These are phyloP conservation scores for Tribolium madens DNA, from an alignment of 1,140 invertebrate genomes.

Conservation along the genomic window DNA sequence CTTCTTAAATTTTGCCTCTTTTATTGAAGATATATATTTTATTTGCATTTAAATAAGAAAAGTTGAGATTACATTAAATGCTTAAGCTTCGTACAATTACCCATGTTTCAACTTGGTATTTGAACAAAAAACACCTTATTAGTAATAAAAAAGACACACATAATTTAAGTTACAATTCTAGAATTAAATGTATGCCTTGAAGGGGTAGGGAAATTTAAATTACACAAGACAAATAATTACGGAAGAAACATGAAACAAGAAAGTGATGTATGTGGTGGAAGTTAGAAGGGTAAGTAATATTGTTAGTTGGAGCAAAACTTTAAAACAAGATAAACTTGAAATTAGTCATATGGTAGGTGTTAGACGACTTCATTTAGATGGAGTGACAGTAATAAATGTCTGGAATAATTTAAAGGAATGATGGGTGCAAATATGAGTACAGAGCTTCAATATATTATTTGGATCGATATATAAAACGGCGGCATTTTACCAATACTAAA, in stretches of 20 bases:
- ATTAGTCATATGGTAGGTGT: conserved; percentile 16
- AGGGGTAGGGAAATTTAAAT: conserved; percentile 7
- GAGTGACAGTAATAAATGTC: conserved; percentile 1
- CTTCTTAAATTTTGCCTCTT: conserved; percentile 45
- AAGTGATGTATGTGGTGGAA: conserved; percentile 19
- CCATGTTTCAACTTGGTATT: conserved; percentile 26
- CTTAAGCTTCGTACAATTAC: conserved; percentile 39
- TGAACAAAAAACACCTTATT: conserved; percentile 13
- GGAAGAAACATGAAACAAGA: conserved; percentile 13
- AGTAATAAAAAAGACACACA: neutral
- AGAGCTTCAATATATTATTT: neutral
- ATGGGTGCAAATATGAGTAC: neutral
- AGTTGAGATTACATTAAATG: conserved; percentile 44
- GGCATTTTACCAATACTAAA: conserved; percentile 19
- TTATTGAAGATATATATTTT: conserved; percentile 46
- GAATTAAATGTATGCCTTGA: neutral
- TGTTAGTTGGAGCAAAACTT: conserved; percentile 16
- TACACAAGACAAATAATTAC: conserved; percentile 22
- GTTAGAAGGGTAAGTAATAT: conserved; percentile 11
- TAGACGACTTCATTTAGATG: conserved; percentile 6
- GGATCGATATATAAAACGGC: conserved; percentile 8
- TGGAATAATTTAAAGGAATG: conserved; percentile 1
- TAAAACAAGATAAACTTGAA: conserved; percentile 32
- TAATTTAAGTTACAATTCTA: neutral
- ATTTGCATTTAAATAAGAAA: conserved; percentile 46